A percentile compares a stretch with the other conserved stretches of the same genome.
Evolutionary conservation across 2,113 vertebrate genomes (phyloP).

Genomic region (Triplophysa siluroides): DNA sequence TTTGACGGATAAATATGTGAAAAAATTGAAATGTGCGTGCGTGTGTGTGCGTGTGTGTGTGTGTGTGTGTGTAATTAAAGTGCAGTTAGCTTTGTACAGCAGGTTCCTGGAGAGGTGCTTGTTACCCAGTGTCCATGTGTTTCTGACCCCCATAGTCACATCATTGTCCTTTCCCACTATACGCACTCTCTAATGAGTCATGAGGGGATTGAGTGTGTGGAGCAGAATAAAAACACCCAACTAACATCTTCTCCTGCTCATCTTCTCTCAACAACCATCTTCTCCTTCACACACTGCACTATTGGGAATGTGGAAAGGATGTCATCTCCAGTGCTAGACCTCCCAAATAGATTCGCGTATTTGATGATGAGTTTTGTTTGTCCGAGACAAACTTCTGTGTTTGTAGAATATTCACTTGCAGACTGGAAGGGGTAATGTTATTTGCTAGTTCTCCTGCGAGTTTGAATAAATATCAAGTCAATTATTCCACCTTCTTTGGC

Average conservation of each 20-base stretch:
- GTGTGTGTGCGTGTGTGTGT: constrained; percentile 25
- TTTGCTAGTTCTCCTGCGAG: too few relatives aligned
- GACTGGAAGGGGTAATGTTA: too few relatives aligned
- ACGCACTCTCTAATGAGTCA: constrained; percentile 83
- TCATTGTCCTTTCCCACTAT: constrained; percentile 40
- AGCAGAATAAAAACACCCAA: constrained; percentile 73
- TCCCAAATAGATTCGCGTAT: constrained; percentile 39
- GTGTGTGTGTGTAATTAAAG: constrained; percentile 51
- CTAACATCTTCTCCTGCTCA: constrained; percentile 40
- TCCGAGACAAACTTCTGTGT: background rate
- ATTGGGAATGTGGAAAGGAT: constrained; percentile 22
- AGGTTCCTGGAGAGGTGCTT: constrained; percentile 48
- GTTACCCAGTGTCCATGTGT: constrained; percentile 51
- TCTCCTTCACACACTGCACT: background rate
- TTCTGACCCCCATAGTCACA: constrained; percentile 55
- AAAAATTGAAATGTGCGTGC: constrained; percentile 8
- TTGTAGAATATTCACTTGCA: too few relatives aligned
- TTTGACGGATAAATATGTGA: background rate
- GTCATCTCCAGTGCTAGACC: constrained; percentile 36
- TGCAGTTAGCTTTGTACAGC: constrained; percentile 45
- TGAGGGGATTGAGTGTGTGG: constrained; percentile 82
- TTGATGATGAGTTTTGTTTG: constrained; percentile 30
- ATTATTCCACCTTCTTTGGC: too few relatives aligned
- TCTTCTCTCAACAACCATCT: background rate
- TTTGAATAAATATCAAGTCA: too few relatives aligned